Evolutionary conservation across 2,888 invertebrate genomes (phyloP), one percentile per base, ranked within the genome.

Genomic region (Apeira syringaria): DNA sequence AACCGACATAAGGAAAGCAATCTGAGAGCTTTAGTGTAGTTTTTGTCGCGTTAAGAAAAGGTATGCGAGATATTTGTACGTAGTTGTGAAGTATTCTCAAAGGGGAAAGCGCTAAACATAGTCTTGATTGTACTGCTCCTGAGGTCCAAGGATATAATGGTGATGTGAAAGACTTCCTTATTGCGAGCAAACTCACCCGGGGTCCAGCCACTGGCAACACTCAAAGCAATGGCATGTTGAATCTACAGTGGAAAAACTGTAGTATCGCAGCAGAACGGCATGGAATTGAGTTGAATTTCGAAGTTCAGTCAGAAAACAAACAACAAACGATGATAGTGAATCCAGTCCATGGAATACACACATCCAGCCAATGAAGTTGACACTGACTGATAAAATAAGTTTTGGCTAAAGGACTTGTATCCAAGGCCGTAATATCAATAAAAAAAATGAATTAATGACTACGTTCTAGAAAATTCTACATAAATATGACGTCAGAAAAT

Each of bases 161-260:
- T 50, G 42, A 56, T 48, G 56, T 69, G 52, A 71, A 66, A 65
- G 62, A 42, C 41, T 53, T 60, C 52, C 54, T 48, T 58, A 51
- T 53, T 50, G 53, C 40, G 41, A 47, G 47, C 42, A 53, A 46
- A 44, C 41, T 50, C 41, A 42, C 60, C 50, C 35, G 47, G 47
- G 61, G 57, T 47, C 54, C 50, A 52, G 59, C 61, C 51, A 27
- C 53, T 43, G 57, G 61, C 54, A 29, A 37, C 30, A 47, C 54
- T 64, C 58, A 67, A 66, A 72, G 63, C 53, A n/a, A n/a, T n/a
- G n/a, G n/a, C n/a, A n/a, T n/a, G n/a, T n/a, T n/a, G n/a, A n/a
- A n/a, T n/a, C n/a, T n/a, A n/a, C n/a, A n/a, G n/a, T n/a, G n/a
- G n/a, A n/a, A n/a, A n/a, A n/a, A n/a, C n/a, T n/a, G n/a, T n/a